phyloP scores from a whole-genome alignment of 2,888 invertebrate species.

The Cyclophora albipunctata region DNA sequence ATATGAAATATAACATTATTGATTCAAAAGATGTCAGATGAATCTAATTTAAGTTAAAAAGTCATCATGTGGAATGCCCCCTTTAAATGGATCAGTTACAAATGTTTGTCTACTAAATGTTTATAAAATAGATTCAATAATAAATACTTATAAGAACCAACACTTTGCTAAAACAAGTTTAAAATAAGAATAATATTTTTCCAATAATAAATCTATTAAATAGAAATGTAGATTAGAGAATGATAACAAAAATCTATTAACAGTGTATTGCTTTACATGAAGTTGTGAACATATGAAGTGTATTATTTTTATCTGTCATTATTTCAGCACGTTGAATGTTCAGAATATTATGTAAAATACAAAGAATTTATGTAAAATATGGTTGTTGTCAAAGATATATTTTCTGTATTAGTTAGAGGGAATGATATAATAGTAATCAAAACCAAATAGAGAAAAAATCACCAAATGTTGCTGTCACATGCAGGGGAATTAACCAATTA shows the following conservation, averaged over 20 bases:
- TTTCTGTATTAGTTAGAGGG: slow-evolving; percentile 49
- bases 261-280: slow-evolving; percentile 30
- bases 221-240: no score
- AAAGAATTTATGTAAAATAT: slow-evolving; percentile 20
- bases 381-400: slow-evolving; percentile 56
- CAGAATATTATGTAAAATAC: slow-evolving; percentile 10
- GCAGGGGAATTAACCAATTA: no score
- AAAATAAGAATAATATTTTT: slow-evolving; percentile 16
- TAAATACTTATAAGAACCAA: slow-evolving; percentile 22
- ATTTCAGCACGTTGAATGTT: slow-evolving; percentile 11
- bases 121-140: slow-evolving; percentile 1
- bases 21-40: no score
- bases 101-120: no score
- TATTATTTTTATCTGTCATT: slow-evolving; percentile 3
- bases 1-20: no score
- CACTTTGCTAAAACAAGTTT: slow-evolving; percentile 19
- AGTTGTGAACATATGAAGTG: slow-evolving; percentile 24
- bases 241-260: no score
- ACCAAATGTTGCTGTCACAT: no score
- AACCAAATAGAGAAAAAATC: no score
- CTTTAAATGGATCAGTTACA: no score
- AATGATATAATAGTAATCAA: slow-evolving; percentile 11
- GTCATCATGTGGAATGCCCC: no score
- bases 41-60: no score
- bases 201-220: slow-evolving; percentile 7